These are phyloP conservation scores for Cebidichthys violaceus DNA, from an alignment of 2,113 vertebrate species.

Conservation along the genomic window DNA sequence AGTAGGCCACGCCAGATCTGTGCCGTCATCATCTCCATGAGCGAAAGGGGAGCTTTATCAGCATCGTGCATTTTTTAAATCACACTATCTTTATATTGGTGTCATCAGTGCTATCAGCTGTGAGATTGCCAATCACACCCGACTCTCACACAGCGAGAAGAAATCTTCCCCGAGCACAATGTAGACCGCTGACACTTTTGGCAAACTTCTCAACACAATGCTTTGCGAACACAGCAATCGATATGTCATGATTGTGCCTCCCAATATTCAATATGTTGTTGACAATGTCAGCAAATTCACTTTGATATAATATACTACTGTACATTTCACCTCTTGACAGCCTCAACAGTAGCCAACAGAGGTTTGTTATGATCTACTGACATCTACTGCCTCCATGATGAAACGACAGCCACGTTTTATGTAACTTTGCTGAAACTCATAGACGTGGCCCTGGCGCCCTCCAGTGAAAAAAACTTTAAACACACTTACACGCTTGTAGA, in stretches of 20 bases:
- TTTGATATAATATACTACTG: background rate
- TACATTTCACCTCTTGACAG: background rate
- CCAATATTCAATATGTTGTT: conserved; percentile 6
- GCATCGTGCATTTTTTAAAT: background rate
- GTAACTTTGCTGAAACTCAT: conserved; percentile 28
- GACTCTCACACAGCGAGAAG: background rate
- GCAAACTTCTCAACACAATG: background rate
- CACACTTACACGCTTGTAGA: background rate
- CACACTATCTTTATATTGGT: background rate
- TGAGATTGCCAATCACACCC: background rate
- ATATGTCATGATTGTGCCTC: background rate
- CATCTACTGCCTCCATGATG: conserved; percentile 51
- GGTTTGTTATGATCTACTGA: conserved; percentile 40
- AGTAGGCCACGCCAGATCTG: conserved; percentile 51
- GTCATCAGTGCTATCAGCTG: conserved; percentile 12
- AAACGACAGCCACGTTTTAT: conserved; percentile 38
- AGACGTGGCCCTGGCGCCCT: conserved; percentile 22
- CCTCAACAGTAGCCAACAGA: background rate
- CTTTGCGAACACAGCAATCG: background rate
- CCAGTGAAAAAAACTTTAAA: conserved; percentile 43
- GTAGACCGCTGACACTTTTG: background rate
- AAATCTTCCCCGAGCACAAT: background rate
- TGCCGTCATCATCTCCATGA: conserved; percentile 26
- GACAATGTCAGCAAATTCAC: background rate
- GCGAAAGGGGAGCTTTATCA: conserved; percentile 25